Evolutionary conservation across 2,888 invertebrate species (phyloP), one percentile per base, ranked within the genome.

Genomic region (Autographa gamma): DNA sequence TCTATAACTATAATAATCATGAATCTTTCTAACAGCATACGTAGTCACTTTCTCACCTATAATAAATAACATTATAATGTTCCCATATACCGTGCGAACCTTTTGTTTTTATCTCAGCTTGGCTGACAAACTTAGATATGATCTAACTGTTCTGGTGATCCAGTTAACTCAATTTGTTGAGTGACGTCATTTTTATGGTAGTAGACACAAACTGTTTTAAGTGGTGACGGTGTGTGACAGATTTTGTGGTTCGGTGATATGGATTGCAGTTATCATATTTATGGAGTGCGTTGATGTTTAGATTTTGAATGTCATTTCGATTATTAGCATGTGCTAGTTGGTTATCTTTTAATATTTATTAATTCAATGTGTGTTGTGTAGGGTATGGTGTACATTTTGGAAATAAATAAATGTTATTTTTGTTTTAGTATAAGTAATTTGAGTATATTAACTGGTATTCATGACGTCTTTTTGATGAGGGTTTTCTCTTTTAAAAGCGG

Each of bases 91-190:
- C 48, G 48, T 54, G 54, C 11, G 54, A 54, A 19, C 31, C 52
- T 73, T 77, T 73, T 77, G 75, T n/a, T n/a, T 18, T 14, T 19
- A 5, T 58, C 6, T 8, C 54, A 56, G 16, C 60, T 66, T n/a
- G n/a, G n/a, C n/a, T n/a, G n/a, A n/a, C 65, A 77, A 75, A 77
- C 78, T 66, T 75, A 73, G 83, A 58, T 48, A 77, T 81, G 81
- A 81, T 66, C 81, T 81, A 81, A 81, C 73, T 73, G 70, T 73
- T 73, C 70, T 77, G 80, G 67, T 83, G 83, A 83, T 82, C 81
- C 74, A 81, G 70, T 81, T 81, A 80, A 74, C 78, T 64, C 54
- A 67, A 81, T 79, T 73, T 81, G 66, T 63, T 25, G 7, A 56
- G 54, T 81, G 83, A 83, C 81, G 81, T 75, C 70, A 81, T 43